phyloP scores from a whole-genome alignment of 2,797 vertebrate species.

The Urosaurus nigricauda region DNA sequence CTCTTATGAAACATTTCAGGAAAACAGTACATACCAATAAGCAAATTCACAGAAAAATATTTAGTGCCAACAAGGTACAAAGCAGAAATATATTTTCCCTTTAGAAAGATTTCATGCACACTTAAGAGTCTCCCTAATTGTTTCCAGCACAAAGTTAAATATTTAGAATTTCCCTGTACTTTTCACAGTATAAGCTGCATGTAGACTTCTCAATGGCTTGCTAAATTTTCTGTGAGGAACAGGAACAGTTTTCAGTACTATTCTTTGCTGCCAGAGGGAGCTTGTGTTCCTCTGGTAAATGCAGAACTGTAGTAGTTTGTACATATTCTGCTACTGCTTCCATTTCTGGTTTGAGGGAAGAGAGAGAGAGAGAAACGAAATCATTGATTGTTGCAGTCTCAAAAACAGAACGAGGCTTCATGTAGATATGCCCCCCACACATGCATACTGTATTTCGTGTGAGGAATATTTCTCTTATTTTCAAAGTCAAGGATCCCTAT shows the following conservation, averaged over 20 bases:
- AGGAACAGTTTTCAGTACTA: neutral
- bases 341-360: neutral
- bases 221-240: neutral
- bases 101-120: neutral
- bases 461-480: no score
- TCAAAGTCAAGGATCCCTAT: no score
- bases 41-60: neutral
- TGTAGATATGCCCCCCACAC: no score
- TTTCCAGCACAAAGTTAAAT: neutral
- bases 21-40: neutral
- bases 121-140: no score
- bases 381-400: no score
- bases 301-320: neutral
- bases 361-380: neutral
- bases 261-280: slow-evolving; percentile 39
- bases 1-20: no score
- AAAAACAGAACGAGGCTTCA: neutral
- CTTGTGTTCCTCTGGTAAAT: slow-evolving; percentile 28
- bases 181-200: neutral
- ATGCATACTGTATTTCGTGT: no score
- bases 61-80: neutral
- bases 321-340: neutral
- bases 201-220: neutral
- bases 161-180: neutral
- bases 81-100: neutral